A percentile compares a stretch with the other conserved stretches of the same genome.
phyloP scores from a whole-genome alignment of 2,888 invertebrate genomes.

The Anoplius nigerrimus region DNA sequence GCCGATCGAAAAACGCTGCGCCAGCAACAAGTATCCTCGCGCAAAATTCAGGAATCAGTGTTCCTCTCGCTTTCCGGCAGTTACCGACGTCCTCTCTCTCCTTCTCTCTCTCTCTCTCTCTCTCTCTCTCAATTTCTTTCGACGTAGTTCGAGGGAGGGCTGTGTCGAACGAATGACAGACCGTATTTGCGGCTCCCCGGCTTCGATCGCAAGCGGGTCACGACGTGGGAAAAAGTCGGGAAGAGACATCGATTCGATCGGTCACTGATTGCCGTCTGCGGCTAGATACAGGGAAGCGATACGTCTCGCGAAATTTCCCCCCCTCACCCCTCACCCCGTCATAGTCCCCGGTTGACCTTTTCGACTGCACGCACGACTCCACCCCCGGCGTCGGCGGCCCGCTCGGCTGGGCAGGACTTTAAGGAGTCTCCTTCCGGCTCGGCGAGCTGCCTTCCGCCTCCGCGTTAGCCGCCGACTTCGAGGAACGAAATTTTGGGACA shows the following conservation, averaged over 20 bases:
- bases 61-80: too few relatives aligned
- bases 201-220: not conserved
- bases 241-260: conserved; percentile 5
- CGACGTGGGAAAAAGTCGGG: not conserved
- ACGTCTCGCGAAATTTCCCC: not conserved
- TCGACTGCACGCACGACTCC: too few relatives aligned
- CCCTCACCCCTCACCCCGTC: not conserved
- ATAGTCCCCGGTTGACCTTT: too few relatives aligned
- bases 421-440: conserved; percentile 14
- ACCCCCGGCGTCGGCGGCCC: too few relatives aligned
- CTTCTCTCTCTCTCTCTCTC: not conserved
- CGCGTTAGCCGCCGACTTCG: too few relatives aligned
- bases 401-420: not conserved
- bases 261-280: not conserved
- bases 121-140: not conserved
- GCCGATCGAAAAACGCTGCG: too few relatives aligned
- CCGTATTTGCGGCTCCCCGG: not conserved
- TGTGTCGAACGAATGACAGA: conserved; percentile 5
- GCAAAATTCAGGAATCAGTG: too few relatives aligned
- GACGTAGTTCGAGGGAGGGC: not conserved
- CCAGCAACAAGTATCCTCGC: too few relatives aligned
- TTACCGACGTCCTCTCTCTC: not conserved
- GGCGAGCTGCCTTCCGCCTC: too few relatives aligned
- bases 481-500: too few relatives aligned
- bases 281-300: not conserved